These are phyloP conservation scores for Chauna torquata DNA, from an alignment of 2,113 vertebrate genomes.

Conservation along the genomic window DNA sequence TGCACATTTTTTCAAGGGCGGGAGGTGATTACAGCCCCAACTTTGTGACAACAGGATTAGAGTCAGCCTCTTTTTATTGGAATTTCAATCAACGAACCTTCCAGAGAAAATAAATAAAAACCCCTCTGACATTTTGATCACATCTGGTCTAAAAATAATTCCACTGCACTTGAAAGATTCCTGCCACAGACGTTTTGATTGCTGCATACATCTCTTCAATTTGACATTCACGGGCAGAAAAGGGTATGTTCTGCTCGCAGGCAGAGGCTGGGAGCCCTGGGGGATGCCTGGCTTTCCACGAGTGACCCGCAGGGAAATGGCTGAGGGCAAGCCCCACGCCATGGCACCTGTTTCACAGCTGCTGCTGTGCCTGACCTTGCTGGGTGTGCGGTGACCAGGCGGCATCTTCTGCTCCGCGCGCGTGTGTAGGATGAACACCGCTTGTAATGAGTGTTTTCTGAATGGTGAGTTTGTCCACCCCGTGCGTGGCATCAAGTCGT, in stretches of 20 bases:
- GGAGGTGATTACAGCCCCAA: neutral
- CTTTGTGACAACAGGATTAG: neutral
- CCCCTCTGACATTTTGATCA: neutral
- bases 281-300: accelerated
- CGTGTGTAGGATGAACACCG: accelerated
- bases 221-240: neutral
- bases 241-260: neutral
- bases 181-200: accelerated
- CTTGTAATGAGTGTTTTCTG: neutral
- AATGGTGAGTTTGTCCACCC: neutral
- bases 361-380: neutral
- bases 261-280: neutral
- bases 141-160: neutral
- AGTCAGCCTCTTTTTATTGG: neutral
- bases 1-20: neutral
- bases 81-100: neutral
- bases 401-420: neutral
- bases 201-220: neutral
- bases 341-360: neutral
- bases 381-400: accelerated
- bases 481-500: neutral
- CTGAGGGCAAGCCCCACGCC: neutral
- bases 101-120: neutral
- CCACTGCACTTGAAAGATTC: neutral
- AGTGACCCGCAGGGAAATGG: neutral